Conservation (phyloP, 2,797 vertebrate species). For the Sebastes kiyomatsui region DNA sequence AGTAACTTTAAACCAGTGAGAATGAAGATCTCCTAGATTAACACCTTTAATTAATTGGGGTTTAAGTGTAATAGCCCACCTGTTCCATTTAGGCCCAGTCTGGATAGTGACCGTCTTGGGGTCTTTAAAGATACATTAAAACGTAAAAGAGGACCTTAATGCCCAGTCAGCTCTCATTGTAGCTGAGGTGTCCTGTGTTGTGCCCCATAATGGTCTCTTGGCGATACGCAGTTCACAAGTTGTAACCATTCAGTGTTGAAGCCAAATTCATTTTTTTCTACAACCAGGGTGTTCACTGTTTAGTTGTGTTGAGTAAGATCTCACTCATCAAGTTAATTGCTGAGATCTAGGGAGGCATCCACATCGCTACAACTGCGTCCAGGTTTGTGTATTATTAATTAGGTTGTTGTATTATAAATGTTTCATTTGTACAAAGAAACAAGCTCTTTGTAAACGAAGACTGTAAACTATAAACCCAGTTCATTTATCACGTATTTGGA, state of each 20-base stretch:
- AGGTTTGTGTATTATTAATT: not conserved
- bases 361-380: accelerated
- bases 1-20: not conserved
- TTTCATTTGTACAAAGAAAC: not conserved
- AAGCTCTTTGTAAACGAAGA: not conserved
- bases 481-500: not conserved
- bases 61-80: conserved; percentile 28
- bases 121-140: conserved; percentile 25
- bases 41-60: conserved; percentile 22
- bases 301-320: not conserved
- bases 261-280: not conserved
- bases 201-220: not conserved
- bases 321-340: not conserved
- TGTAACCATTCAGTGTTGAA: not conserved
- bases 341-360: not conserved
- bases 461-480: not conserved
- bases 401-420: not conserved
- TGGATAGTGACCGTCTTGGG: not conserved
- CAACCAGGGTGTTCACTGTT: not conserved
- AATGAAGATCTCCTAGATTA: conserved; percentile 10
- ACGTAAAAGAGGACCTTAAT: conserved; percentile 4
- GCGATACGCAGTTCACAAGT: not conserved
- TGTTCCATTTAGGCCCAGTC: not conserved
- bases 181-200: not conserved
- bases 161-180: conserved; percentile 26